Base-by-base conservation (phyloP, 1,140 invertebrate species). In the Saccostrea glomerata region DNA sequence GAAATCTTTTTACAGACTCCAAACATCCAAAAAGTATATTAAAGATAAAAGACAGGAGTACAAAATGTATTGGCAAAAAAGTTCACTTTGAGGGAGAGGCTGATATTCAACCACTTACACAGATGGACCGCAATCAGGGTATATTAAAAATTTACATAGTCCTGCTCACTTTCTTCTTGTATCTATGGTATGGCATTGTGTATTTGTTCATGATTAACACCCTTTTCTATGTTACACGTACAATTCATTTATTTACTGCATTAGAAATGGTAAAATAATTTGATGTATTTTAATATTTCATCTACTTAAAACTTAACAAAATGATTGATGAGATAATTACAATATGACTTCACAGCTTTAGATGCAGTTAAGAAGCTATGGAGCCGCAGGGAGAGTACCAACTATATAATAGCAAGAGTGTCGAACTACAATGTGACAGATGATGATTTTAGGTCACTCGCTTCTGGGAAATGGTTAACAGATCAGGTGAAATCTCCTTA, bases 321-420 rank as follows among this genome's bases (percentile, higher is more conserved):
- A 70, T 70, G 17, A 23, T 23, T n/a, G 23, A 70, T 70, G 66
- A n/a, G 11, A 70, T 70, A 70, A n/a, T 20, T 70, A 11, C n/a
- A 70, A 70, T 23, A n/a, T 70, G 17, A 70, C 17, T 70, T 23
- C 11, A 70, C 66, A 70, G 66, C 66, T 70, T n/a, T 70, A n/a
- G n/a, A 20, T n/a, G n/a, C 66, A 23, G 66, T 70, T 70, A 23
- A 70, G 66, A 70, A 70, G n/a, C 66, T 70, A 20, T 70, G 66
- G 66, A 70, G n/a, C n/a, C n/a, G 23, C 2, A 70, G n/a, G n/a
- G 20, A 70, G n/a, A 23, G 17, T 20, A 11, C 66, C 17, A 70
- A 70, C 7, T 70, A 70, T 23, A 70, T 70, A 70, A 70, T 70
- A 70, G 66, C 66, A n/a, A 70, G 66, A 70, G 66, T 70, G 20